Evolutionary conservation across 2,797 vertebrate genomes (phyloP), one percentile per base, ranked within the genome.

Genomic region (Fratercula arctica): DNA sequence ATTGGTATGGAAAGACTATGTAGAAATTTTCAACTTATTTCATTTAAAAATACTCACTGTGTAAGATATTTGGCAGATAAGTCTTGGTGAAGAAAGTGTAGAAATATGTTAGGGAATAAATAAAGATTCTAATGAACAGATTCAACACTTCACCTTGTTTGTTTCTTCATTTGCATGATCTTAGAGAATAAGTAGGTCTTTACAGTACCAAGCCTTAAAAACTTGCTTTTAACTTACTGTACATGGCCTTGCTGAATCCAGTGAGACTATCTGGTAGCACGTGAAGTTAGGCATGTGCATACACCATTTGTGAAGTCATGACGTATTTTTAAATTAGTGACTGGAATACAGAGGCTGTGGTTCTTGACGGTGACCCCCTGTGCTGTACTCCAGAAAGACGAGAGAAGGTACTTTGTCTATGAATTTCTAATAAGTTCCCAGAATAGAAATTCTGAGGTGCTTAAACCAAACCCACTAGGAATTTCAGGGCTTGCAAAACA

Each of bases 391-490:
- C 24, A 74, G 48, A 66, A 79, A 92, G 87, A 89, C 31, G 29
- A 54, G 29, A 54, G 26, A 89, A 77, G 45, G 91, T 90, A 80
- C 54, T 93, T 96, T 87, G 73, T 66, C 76, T 91, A 28, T 94
- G 94, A 91, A 85, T 94, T 89, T 88, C 77, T 84, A 94, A 87
- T 93, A 92, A 83, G 51, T 90, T 85, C 74, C 28, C 16, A 92
- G 69, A 79, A 92, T 92, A 95, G 93, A 95, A 95, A 95, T 74
- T 46, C 57, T 88, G 83, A 92, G 91, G 83, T 95, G 72, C 73
- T 95, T 69, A 92, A 82, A 85, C 29, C 48, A n/a, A 95, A 63
- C 51, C 37, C 64, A 53, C 20, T 46, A 67, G 83, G 76, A 73
- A 92, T 97, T 94, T 92, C 75, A 91, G 92, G 73, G 69, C 78